phyloP scores from a whole-genome alignment of 2,113 vertebrate genomes.

The Steatornis caripensis region DNA sequence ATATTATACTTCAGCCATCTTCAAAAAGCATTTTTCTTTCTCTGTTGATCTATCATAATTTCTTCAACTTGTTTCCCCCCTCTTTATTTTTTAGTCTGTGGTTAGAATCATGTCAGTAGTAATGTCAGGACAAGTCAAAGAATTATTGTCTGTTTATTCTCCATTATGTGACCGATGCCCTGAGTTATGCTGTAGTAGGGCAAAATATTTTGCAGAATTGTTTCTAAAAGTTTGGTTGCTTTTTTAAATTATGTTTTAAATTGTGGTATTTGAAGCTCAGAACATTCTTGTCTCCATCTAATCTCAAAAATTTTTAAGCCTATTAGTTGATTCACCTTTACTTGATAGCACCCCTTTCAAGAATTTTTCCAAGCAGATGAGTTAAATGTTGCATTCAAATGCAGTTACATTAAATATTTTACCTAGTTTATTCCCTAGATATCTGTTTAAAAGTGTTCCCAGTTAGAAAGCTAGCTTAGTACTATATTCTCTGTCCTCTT shows the following conservation, averaged over 20 bases:
- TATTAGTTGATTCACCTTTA: not conserved
- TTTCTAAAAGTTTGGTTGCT: not conserved
- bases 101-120: not conserved
- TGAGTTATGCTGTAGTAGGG: not conserved
- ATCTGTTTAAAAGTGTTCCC: not conserved
- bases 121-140: not conserved
- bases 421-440: not conserved
- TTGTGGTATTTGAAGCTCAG: conserved; percentile 17
- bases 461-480: not conserved
- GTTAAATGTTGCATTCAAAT: not conserved
- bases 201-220: not conserved
- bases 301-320: not conserved
- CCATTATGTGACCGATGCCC: not conserved
- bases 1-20: not conserved
- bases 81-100: not conserved
- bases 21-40: not conserved
- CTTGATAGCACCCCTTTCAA: not conserved
- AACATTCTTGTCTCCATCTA: not conserved
- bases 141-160: not conserved
- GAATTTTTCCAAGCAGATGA: not conserved
- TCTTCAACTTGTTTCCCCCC: not conserved
- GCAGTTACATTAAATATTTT: not conserved
- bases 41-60: not conserved
- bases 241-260: not conserved
- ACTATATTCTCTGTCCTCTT: not conserved